A percentile compares a stretch with the other conserved stretches of the same genome.
Evolutionary conservation across 2,888 invertebrate genomes (phyloP).

Genomic region (Thera obeliscata): DNA sequence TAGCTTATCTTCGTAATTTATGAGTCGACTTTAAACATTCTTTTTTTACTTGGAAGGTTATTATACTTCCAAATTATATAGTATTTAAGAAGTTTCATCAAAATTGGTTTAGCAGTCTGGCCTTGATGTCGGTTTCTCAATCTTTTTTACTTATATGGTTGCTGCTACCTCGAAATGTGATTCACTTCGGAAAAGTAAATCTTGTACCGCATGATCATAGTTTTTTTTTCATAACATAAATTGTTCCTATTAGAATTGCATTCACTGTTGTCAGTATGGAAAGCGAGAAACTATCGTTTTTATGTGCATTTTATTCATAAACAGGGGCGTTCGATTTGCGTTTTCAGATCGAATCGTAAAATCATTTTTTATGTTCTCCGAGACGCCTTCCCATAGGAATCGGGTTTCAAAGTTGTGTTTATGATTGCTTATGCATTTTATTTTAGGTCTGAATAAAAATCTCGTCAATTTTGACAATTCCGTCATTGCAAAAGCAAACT

Average conservation of each 20-base stretch:
- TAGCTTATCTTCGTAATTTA: no score
- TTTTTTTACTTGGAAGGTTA: no score
- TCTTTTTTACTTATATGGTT: no score
- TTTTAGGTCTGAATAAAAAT: conserved; percentile 23
- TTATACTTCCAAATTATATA: no score
- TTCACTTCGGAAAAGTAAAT: no score
- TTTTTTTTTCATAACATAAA: conserved; percentile 14
- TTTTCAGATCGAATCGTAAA: conserved; percentile 75
- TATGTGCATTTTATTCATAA: conserved; percentile 74
- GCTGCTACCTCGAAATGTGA: no score
- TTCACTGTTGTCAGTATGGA: conserved; percentile 28
- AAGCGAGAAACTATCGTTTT: conserved; percentile 51
- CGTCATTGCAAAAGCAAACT: neutral
- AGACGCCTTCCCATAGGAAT: conserved; percentile 69
- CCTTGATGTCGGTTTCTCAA: no score
- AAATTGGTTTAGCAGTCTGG: no score
- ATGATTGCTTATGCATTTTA: conserved; percentile 46
- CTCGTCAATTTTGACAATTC: conserved; percentile 4
- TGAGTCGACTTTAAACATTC: no score
- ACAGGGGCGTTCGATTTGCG: conserved; percentile 64
- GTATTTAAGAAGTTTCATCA: no score
- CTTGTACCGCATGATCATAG: no score
- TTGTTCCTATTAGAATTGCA: conserved; percentile 25
- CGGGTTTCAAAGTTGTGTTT: conserved; percentile 75
- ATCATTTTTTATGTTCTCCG: conserved; percentile 75